Percentiles rank a stretch among this genome's conserved stretches.
phyloP scores from a whole-genome alignment of 2,888 invertebrate genomes.

The Operophtera brumata region DNA sequence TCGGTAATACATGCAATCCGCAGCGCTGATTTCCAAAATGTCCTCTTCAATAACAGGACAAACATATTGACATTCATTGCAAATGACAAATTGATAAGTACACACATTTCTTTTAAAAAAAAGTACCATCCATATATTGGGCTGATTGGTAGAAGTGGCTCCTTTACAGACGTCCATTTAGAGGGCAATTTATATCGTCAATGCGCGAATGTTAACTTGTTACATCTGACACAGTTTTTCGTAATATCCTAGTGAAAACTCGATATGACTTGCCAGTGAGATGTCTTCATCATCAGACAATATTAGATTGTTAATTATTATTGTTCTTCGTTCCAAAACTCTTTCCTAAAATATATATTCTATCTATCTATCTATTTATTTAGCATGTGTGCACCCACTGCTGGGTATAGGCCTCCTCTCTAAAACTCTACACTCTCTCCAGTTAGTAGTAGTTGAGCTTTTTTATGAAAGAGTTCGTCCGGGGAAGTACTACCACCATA shows the following conservation, averaged over 20 bases:
- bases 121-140: slow-evolving; percentile 47
- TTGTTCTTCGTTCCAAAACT: too few relatives aligned
- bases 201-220: background rate
- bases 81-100: slow-evolving; percentile 76
- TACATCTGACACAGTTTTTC: background rate
- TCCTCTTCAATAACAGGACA: slow-evolving; percentile 31
- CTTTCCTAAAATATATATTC: too few relatives aligned
- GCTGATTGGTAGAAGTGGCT: slow-evolving; percentile 57
- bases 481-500: too few relatives aligned
- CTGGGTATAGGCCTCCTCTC: too few relatives aligned
- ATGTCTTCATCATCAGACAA: too few relatives aligned
- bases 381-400: too few relatives aligned
- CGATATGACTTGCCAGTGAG: too few relatives aligned
- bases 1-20: background rate
- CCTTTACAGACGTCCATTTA: slow-evolving; percentile 36
- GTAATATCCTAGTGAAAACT: background rate
- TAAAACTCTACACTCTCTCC: too few relatives aligned
- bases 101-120: slow-evolving; percentile 50
- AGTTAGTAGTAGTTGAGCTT: too few relatives aligned
- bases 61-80: slow-evolving; percentile 77
- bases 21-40: slow-evolving; percentile 13
- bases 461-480: too few relatives aligned
- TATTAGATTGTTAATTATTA: too few relatives aligned
- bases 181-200: slow-evolving; percentile 42
- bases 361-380: too few relatives aligned